phyloP scores from a whole-genome alignment of 2,888 invertebrate species.

The Drosophila siamana region DNA sequence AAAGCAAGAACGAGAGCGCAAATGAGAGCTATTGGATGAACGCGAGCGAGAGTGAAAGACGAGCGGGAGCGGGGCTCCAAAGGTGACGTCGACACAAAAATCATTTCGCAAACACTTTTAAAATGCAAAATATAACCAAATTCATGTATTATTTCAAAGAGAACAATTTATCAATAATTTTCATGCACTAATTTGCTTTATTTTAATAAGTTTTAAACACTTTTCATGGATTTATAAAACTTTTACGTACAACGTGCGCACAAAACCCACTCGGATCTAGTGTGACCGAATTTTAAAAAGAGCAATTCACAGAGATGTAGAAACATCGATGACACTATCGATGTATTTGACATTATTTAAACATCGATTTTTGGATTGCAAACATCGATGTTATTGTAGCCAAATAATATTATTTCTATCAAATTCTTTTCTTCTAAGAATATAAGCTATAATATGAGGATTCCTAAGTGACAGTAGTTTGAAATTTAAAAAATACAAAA shows the following conservation, averaged over 20 bases:
- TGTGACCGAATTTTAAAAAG: slow-evolving; percentile 62
- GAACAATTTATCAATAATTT: neutral
- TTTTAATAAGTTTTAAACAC: slow-evolving; percentile 7
- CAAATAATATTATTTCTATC: neutral
- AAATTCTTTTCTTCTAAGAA: no score
- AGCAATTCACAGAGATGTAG: slow-evolving; percentile 7
- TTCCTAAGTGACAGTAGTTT: no score
- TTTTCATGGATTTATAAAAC: slow-evolving; percentile 59
- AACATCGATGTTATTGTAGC: neutral
- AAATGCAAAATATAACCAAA: slow-evolving; percentile 11
- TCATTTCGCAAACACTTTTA: slow-evolving; percentile 50
- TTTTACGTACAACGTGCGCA: slow-evolving; percentile 77
- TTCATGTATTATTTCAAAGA: slow-evolving; percentile 16
- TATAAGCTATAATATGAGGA: no score
- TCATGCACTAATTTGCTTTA: slow-evolving; percentile 24
- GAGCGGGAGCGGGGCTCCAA: slow-evolving; percentile 65
- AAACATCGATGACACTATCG: slow-evolving; percentile 1
- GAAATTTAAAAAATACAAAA: no score
- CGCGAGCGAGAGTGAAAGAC: slow-evolving; percentile 40
- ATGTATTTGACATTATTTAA: neutral
- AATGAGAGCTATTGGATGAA: slow-evolving; percentile 46
- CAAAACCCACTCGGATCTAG: slow-evolving; percentile 65
- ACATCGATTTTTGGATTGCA: neutral
- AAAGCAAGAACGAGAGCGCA: slow-evolving; percentile 21
- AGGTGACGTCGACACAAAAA: slow-evolving; percentile 77